A percentile compares a stretch with the other conserved stretches of the same genome.
Conservation (phyloP, 2,888 invertebrate genomes). For the Petrophora chlorosata region DNA sequence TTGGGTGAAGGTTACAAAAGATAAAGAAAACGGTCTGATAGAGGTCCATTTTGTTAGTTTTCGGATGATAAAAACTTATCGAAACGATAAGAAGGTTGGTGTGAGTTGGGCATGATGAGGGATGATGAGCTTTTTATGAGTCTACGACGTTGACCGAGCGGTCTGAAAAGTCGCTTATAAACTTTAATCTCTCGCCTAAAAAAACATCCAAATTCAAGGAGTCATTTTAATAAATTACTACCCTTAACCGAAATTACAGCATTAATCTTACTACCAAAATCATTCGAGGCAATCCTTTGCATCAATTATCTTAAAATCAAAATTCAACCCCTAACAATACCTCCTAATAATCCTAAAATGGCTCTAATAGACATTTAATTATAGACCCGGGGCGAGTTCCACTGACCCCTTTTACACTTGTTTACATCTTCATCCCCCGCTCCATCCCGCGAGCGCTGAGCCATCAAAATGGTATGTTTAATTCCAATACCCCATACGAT, state of each 20-base stretch:
- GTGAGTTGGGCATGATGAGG: no score
- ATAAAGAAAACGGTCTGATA: conserved; percentile 6
- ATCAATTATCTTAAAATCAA: conserved; percentile 63
- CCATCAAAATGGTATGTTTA: conserved; percentile 82
- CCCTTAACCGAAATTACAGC: conserved; percentile 45
- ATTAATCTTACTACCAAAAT: conserved; percentile 48
- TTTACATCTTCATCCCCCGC: conserved; percentile 81
- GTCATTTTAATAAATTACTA: conserved; percentile 36
- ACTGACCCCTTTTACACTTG: conserved; percentile 84
- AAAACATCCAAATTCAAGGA: conserved; percentile 23
- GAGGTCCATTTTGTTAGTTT: background rate
- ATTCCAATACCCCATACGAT: conserved; percentile 80
- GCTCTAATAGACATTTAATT: conserved; percentile 82
- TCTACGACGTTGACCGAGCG: no score
- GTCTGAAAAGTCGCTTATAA: background rate
- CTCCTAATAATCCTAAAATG: conserved; percentile 75
- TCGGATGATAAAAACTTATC: background rate
- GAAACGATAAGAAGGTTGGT: background rate
- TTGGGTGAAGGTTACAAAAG: conserved; percentile 8
- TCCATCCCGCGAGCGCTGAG: conserved; percentile 69
- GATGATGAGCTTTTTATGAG: no score
- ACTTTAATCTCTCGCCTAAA: background rate
- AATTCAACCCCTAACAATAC: conserved; percentile 68
- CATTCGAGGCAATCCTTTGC: conserved; percentile 52
- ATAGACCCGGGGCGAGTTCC: conserved; percentile 67